Evolutionary conservation across 2,888 invertebrate genomes (phyloP), one percentile per base, ranked within the genome.

Genomic region (Pocota personata): DNA sequence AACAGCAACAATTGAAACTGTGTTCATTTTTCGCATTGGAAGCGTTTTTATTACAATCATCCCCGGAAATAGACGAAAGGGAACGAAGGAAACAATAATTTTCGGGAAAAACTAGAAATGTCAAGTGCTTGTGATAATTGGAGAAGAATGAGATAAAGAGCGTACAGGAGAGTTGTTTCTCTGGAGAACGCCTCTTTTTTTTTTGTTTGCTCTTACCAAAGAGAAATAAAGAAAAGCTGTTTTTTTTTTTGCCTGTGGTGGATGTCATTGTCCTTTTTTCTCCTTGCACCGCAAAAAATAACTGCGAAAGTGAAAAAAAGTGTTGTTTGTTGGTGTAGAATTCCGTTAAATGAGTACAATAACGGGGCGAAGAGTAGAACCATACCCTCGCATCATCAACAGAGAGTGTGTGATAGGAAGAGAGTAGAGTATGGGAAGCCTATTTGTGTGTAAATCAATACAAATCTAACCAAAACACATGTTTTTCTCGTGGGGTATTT

Each of bases 221-320:
- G 69, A 79, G 66, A 52, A 60, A 14, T 14, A 14, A n/a, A n/a
- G 10, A 10, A 48, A 24, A 48, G 40, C 8, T 27, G n/a, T 32
- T 52, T 32, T 52, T 43, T 35, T 46, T 7, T 46, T 19, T 19
- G 21, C 8, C 3, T n/a, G 27, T 21, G 27, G 19, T 30, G 32
- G 50, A 57, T 46, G 80, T 82, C 82, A 82, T 75, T 82, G 82
- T 75, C 82, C 80, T 82, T 72, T 50, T 79, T 79, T 37, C 37
- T 37, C 32, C 62, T 16, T 24, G 58, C 40, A 3, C 40, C 14
- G 27, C 6, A 27, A 52, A 52, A n/a, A 24, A 16, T 30, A 46
- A 30, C 1, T 32, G 32, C 2, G 2, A 24, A 24, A 55, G 24
- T 27, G 12, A 55, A 35, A 21, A 35, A 35, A 32, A 46, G 10